These are phyloP conservation scores for Diabrotica undecimpunctata DNA, from an alignment of 1,140 invertebrate species.

Conservation along the genomic window DNA sequence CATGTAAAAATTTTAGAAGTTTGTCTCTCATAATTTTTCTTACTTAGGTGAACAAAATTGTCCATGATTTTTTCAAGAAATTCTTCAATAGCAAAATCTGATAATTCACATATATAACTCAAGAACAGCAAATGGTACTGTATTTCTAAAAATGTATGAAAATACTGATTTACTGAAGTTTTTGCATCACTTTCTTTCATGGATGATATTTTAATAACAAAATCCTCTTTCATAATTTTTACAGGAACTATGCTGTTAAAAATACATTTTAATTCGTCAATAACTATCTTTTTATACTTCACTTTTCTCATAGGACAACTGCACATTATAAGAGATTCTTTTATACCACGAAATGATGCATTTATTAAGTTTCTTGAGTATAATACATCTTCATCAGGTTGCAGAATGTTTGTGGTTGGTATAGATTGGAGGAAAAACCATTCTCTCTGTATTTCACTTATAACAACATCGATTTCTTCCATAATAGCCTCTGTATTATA, in stretches of 20 bases:
- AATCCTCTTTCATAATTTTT: conserved; percentile 22
- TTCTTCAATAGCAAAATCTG: conserved; percentile 19
- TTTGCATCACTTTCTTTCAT: conserved; percentile 18
- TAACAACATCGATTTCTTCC: conserved; percentile 31
- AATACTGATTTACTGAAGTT: conserved; percentile 33
- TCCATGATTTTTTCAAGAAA: conserved; percentile 25
- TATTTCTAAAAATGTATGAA: conserved; percentile 36
- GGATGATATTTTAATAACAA: conserved; percentile 28
- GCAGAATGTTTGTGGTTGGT: conserved; percentile 23
- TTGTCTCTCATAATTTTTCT: conserved; percentile 23
- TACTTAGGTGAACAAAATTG: conserved; percentile 29
- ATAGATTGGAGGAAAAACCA: conserved; percentile 37
- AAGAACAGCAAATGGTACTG: conserved; percentile 31
- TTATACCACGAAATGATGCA: conserved; percentile 24
- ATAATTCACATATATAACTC: conserved; percentile 24
- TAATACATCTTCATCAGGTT: conserved; percentile 18
- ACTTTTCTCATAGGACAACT: conserved; percentile 16
- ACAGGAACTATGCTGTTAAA: conserved; percentile 17
- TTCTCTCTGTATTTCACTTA: conserved; percentile 27
- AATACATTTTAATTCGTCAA: conserved; percentile 23
- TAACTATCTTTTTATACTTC: conserved; percentile 16
- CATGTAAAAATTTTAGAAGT: conserved; percentile 24
- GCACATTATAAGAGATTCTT: conserved; percentile 23
- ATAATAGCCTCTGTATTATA: conserved; percentile 28
- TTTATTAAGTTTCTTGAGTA: conserved; percentile 28